These are phyloP conservation scores for Myiozetetes cayanensis DNA, from an alignment of 2,113 vertebrate genomes.

Conservation along the genomic window DNA sequence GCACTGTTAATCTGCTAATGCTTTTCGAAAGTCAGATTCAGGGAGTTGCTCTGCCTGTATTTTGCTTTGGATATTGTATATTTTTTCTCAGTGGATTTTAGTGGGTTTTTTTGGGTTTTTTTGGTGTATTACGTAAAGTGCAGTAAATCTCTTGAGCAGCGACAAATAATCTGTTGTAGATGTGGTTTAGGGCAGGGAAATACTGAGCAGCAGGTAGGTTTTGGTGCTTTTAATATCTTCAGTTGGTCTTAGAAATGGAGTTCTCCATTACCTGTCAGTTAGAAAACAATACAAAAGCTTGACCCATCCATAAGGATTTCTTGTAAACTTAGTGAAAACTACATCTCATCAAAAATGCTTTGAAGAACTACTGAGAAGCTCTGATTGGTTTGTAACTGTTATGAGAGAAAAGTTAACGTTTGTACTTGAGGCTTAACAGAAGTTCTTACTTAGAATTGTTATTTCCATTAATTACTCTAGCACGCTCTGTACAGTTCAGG, in stretches of 20 bases:
- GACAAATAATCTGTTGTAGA: not conserved
- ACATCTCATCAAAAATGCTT: not conserved
- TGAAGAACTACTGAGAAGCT: not conserved
- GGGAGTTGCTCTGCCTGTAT: not conserved
- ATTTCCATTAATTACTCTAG: not conserved
- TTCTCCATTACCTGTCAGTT: not conserved
- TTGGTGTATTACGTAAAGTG: not conserved
- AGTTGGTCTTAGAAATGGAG: not conserved
- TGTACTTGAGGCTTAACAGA: not conserved
- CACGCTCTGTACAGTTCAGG: not conserved
- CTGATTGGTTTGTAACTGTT: not conserved
- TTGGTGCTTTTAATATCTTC: not conserved
- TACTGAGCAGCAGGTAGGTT: not conserved
- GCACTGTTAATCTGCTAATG: not conserved
- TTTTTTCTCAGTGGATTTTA: not conserved
- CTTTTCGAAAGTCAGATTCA: not conserved
- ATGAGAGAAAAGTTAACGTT: not conserved
- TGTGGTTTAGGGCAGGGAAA: not conserved
- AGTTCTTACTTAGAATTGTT: not conserved
- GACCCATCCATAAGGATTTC: not conserved
- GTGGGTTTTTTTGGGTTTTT: not conserved
- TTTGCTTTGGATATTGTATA: not conserved
- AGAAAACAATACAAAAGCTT: not conserved
- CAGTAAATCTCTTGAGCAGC: not conserved
- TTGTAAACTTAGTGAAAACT: not conserved